These are phyloP conservation scores for Dromaius novaehollandiae DNA, from an alignment of 2,113 vertebrate species.

Conservation along the genomic window DNA sequence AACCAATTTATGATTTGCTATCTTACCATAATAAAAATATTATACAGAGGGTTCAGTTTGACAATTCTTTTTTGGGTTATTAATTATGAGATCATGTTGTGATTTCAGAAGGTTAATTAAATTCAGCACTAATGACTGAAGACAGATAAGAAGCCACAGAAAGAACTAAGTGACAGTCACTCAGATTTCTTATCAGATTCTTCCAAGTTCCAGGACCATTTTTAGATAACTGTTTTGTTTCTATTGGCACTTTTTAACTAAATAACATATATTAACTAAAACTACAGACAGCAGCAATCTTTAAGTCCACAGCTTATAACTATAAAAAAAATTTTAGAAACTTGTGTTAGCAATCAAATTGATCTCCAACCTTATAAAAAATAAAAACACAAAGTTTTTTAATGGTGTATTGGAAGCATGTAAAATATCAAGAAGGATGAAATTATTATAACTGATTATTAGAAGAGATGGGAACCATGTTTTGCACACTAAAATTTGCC, in stretches of 20 bases:
- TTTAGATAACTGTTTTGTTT: not conserved
- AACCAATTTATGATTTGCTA: not conserved
- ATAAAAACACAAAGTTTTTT: not conserved
- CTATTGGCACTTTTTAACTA: not conserved
- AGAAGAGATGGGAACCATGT: not conserved
- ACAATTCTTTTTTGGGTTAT: accelerated
- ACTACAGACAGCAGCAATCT: not conserved
- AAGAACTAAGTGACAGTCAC: not conserved
- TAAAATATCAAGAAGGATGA: not conserved
- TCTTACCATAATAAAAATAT: not conserved
- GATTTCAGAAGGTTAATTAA: not conserved
- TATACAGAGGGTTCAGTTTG: not conserved
- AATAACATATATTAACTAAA: not conserved
- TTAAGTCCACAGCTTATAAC: not conserved
- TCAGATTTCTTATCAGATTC: not conserved
- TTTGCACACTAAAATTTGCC: not conserved
- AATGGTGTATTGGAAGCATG: not conserved
- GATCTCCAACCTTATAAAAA: not conserved
- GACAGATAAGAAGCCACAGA: not conserved
- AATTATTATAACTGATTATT: not conserved
- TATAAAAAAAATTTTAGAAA: not conserved
- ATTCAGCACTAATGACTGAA: not conserved
- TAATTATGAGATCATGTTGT: not conserved
- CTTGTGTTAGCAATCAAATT: not conserved
- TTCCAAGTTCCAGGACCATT: not conserved